Percentiles rank a stretch among this genome's conserved stretches.
phyloP scores from a whole-genome alignment of 2,797 vertebrate genomes.

The Prionace glauca region DNA sequence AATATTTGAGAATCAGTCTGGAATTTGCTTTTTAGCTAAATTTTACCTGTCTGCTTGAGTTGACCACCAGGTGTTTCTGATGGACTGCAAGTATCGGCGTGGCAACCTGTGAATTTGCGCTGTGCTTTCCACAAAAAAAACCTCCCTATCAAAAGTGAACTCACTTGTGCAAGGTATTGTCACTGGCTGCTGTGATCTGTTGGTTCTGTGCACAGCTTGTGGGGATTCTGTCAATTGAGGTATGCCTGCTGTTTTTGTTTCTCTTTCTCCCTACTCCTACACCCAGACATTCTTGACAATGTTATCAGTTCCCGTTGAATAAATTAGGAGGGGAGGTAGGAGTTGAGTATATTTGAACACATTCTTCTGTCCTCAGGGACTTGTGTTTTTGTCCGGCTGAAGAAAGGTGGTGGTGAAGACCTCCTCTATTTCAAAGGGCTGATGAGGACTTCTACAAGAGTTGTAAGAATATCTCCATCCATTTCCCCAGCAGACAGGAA shows the following conservation, averaged over 20 bases:
- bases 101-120: not conserved
- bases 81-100: not conserved
- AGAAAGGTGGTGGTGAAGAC: constrained; percentile 22
- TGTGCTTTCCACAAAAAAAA: not conserved
- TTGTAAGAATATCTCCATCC: not conserved
- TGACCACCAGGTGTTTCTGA: not conserved
- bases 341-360: not conserved
- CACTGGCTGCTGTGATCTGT: not conserved
- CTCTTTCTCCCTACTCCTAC: not conserved
- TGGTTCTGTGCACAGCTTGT: not conserved
- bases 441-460: not conserved
- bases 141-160: not conserved
- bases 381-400: not conserved
- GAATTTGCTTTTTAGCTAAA: not conserved
- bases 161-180: not conserved
- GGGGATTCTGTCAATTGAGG: not conserved
- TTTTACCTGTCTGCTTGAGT: not conserved
- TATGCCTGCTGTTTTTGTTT: constrained; percentile 2
- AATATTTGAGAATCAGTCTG: not conserved
- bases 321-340: not conserved
- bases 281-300: not conserved
- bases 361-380: not conserved
- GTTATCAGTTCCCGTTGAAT: not conserved
- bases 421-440: not conserved
- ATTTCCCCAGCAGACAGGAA: not conserved